Percentiles rank a stretch among this genome's conserved stretches.
Evolutionary conservation across 2,113 vertebrate genomes (phyloP).

Genomic region (Caracal caracal): DNA sequence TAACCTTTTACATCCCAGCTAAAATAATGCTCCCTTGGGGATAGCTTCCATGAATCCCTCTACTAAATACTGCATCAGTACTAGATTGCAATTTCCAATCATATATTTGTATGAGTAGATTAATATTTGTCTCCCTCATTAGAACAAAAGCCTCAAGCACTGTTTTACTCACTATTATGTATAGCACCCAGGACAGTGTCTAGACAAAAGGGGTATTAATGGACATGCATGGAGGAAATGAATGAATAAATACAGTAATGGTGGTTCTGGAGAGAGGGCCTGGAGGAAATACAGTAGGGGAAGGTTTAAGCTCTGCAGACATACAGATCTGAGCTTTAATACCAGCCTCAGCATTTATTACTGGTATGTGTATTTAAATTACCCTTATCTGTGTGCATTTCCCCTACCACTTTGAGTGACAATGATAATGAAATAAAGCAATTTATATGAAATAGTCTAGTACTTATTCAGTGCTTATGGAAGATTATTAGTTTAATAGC

Average conservation of each 20-base stretch:
- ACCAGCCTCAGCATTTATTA: background rate
- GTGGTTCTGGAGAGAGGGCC: background rate
- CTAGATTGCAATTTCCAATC: conserved; percentile 38
- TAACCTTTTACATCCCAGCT: background rate
- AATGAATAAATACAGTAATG: background rate
- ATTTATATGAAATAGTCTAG: background rate
- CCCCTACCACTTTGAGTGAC: background rate
- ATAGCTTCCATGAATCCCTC: background rate
- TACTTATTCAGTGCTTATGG: background rate
- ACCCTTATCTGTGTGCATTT: background rate
- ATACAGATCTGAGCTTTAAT: background rate
- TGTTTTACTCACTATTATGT: background rate
- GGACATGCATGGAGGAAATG: background rate
- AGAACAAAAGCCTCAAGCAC: background rate
- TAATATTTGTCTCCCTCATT: conserved; percentile 1
- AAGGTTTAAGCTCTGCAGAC: background rate
- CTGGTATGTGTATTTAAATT: background rate
- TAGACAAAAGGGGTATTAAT: background rate
- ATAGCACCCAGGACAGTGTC: background rate
- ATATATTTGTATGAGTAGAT: background rate
- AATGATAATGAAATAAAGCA: background rate
- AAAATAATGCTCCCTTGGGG: background rate
- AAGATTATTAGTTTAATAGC: background rate
- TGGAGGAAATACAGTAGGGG: background rate
- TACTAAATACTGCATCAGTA: background rate